Percentiles rank a stretch among this genome's conserved stretches.
Conservation (phyloP, 1,140 invertebrate genomes). For the Trichonephila clavipes region DNA sequence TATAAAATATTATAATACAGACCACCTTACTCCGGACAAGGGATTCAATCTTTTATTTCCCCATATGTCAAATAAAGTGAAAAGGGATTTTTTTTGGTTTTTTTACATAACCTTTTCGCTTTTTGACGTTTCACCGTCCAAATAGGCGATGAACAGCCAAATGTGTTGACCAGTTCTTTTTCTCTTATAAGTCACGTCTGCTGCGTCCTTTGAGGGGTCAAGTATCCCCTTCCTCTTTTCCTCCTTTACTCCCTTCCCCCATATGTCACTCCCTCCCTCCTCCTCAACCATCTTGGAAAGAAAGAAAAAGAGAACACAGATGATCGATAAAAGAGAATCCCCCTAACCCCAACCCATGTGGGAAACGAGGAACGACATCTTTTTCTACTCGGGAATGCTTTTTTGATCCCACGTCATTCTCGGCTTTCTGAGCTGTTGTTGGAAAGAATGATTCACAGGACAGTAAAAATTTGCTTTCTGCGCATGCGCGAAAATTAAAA, state of each 20-base stretch:
- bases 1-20: no score
- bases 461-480: neutral
- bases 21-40: no score
- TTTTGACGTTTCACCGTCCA: constrained; percentile 19
- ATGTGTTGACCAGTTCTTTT: constrained; percentile 58
- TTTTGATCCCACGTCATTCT: constrained; percentile 45
- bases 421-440: constrained; percentile 9
- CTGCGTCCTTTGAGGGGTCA: constrained; percentile 70
- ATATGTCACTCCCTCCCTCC: no score
- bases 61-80: no score
- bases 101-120: neutral
- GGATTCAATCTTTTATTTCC: no score
- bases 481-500: no score
- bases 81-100: no score
- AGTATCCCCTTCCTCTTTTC: constrained; percentile 59
- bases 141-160: constrained; percentile 59
- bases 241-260: constrained; percentile 24
- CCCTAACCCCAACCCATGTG: constrained; percentile 58
- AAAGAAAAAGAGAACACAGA: neutral
- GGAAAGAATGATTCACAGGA: neutral
- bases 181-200: constrained; percentile 68
- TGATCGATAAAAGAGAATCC: constrained; percentile 56
- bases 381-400: constrained; percentile 21
- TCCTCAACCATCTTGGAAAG: neutral
- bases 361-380: constrained; percentile 54